Percentiles rank a stretch among this genome's conserved stretches.
These are phyloP conservation scores for Xenops minutus DNA, from an alignment of 2,797 vertebrate species.

Conservation along the genomic window DNA sequence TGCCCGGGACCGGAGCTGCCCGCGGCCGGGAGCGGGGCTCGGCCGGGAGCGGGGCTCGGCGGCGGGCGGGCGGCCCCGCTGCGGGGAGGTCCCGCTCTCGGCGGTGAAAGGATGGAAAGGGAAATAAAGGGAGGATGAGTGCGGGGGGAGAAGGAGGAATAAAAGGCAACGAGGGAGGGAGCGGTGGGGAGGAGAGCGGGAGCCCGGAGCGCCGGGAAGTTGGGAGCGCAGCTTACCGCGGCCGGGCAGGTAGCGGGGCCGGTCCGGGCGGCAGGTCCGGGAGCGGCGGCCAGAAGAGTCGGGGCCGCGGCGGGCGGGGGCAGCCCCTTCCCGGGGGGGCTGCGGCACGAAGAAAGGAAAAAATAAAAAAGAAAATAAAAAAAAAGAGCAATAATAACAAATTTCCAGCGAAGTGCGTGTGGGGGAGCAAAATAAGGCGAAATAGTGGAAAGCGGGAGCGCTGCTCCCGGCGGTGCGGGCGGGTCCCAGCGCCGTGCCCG, in stretches of 20 bases:
- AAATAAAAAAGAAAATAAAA: neutral
- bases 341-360: neutral
- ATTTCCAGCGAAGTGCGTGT: neutral
- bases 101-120: slow-evolving; percentile 1
- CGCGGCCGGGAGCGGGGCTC: neutral
- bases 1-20: neutral
- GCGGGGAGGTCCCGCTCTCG: neutral
- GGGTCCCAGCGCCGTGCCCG: slow-evolving; percentile 28
- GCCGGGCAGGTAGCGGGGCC: slow-evolving; percentile 18
- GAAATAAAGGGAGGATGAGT: neutral
- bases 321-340: neutral
- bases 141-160: neutral
- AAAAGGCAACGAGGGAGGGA: neutral
- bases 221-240: slow-evolving; percentile 35
- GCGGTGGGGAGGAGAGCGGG: neutral
- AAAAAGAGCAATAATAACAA: neutral
- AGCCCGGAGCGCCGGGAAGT: neutral
- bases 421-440: neutral
- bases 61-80: neutral
- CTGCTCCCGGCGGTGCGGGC: slow-evolving; percentile 1
- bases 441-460: neutral
- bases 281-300: neutral
- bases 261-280: slow-evolving; percentile 14
- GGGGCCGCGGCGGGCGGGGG: neutral
- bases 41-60: neutral